Base-by-base conservation (phyloP, 2,113 vertebrate genomes). In the Toxotes jaculatrix region DNA sequence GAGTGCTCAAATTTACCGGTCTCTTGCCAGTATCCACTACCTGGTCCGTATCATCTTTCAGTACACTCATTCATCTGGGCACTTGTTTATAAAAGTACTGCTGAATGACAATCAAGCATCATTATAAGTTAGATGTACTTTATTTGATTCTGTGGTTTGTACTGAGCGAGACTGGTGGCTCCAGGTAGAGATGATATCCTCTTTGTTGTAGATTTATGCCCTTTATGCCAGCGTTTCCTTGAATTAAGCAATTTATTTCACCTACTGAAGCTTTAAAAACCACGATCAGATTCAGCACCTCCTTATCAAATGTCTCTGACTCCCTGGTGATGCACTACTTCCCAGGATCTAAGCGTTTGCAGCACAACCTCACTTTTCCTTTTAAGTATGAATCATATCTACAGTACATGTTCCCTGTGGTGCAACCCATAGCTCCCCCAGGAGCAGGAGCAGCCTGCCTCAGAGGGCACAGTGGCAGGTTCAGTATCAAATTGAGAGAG, bases 21-120 rank as follows among this genome's bases (percentile, higher is more conserved):
- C 60, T 59, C 79, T 76, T 79, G 86, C 84, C 87, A 72, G n/a
- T 57, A 75, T 53, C 70, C 42, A 72, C 82, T 76, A 68, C 62
- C 65, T 51, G 63, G 77, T 77, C 86, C 68, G 36, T 83, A 65
- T 93, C 87, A 80, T 77, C 63, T 86, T 89, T 87, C 83, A 85
- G 45, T 70, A 40, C 65, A 34, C 21, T 47, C 74, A 77, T 77
- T 85, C 66, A 74, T 77, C 43, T 17, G 67, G 21, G 40, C 53
- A 60, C 61, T 77, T 88, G 87, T 83, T 76, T 88, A 63, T 84
- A 77, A 74, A 87, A 74, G 59, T 34, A 3, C 65, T 74, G 23
- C 38, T 23, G 32, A 76, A 74, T 76, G 71, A 63, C 55, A 49
- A 0, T 60, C 61, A 36, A 49, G 49, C 14, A 23, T 61, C 45